A percentile compares a stretch with the other conserved stretches of the same genome.
phyloP scores from a whole-genome alignment of 1,140 invertebrate genomes.

The Armadillidium nasatum region DNA sequence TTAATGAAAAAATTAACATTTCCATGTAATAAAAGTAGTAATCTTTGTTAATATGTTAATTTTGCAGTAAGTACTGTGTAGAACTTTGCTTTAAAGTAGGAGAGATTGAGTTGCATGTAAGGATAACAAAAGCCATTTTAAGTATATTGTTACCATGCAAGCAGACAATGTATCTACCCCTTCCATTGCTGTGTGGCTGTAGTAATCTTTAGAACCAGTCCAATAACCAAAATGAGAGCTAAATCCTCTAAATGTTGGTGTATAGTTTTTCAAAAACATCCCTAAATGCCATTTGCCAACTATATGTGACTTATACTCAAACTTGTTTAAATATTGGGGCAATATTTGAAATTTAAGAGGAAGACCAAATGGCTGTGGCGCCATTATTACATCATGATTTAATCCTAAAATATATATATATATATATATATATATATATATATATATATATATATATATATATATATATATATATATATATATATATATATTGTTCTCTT shows the following conservation, averaged over 20 bases:
- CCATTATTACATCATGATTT: conserved; percentile 4
- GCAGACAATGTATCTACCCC: background rate
- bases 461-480: too few relatives aligned
- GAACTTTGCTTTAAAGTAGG: background rate
- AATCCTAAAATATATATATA: too few relatives aligned
- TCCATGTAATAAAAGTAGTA: too few relatives aligned
- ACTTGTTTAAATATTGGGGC: background rate
- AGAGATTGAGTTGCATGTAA: background rate
- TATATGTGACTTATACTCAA: background rate
- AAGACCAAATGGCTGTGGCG: conserved; percentile 2
- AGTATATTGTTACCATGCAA: too few relatives aligned
- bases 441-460: too few relatives aligned
- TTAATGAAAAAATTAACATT: too few relatives aligned
- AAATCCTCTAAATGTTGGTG: conserved; percentile 51
- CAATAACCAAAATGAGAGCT: conserved; percentile 61
- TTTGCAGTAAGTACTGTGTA: background rate
- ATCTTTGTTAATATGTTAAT: too few relatives aligned
- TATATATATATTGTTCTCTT: too few relatives aligned
- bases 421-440: too few relatives aligned
- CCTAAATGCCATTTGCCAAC: conserved; percentile 46
- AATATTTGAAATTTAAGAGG: background rate
- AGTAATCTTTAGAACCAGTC: conserved; percentile 61
- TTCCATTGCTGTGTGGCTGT: conserved; percentile 47
- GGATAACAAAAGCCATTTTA: background rate
- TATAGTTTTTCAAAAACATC: conserved; percentile 57